Conservation (phyloP, 2,797 vertebrate species). For the Clarias fuscus region DNA sequence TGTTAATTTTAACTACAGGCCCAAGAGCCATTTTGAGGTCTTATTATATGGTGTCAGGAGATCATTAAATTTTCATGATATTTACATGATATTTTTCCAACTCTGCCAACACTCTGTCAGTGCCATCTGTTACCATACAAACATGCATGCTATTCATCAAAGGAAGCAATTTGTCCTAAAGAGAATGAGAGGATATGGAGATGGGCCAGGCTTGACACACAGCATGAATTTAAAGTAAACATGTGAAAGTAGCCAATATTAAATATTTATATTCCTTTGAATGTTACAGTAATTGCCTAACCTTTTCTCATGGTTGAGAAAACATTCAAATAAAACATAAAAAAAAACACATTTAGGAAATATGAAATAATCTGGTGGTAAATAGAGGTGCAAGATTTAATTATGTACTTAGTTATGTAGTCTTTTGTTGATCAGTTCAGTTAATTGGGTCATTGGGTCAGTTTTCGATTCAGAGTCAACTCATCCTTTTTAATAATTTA, state of each 20-base stretch:
- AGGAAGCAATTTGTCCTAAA: constrained; percentile 9
- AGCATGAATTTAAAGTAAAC: constrained; percentile 1
- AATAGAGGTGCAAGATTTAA: too few relatives aligned
- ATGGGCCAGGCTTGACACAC: neutral
- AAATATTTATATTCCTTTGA: neutral
- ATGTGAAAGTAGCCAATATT: neutral
- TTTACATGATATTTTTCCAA: constrained; percentile 12
- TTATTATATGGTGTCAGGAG: neutral
- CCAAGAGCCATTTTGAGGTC: neutral
- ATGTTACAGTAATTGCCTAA: neutral
- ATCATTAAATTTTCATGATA: constrained; percentile 11
- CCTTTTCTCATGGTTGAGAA: neutral
- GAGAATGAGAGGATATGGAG: neutral
- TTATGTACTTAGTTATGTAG: too few relatives aligned
- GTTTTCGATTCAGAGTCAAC: too few relatives aligned
- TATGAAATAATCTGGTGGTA: neutral
- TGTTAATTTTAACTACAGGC: neutral
- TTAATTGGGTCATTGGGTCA: too few relatives aligned
- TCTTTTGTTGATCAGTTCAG: too few relatives aligned
- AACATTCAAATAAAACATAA: neutral
- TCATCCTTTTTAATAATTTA: too few relatives aligned
- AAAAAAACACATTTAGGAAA: neutral
- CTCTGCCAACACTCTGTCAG: neutral
- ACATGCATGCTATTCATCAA: neutral
- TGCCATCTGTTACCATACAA: constrained; percentile 24